phyloP scores from a whole-genome alignment of 2,113 vertebrate genomes.

The Psophia crepitans region DNA sequence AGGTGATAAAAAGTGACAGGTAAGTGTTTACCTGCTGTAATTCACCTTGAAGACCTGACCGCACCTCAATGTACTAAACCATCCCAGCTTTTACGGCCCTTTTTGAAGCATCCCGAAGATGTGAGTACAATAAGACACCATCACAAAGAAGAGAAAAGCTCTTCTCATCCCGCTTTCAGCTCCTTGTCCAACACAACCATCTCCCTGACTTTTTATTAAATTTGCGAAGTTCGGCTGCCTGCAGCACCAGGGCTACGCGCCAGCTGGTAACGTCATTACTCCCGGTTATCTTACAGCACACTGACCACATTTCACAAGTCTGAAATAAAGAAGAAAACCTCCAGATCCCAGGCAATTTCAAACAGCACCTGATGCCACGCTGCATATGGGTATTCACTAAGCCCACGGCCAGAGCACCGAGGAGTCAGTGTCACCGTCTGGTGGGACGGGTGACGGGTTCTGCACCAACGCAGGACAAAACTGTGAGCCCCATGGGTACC shows the following conservation, averaged over 20 bases:
- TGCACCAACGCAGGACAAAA: not conserved
- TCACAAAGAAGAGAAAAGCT: not conserved
- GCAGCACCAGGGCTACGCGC: not conserved
- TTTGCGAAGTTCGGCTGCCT: not conserved
- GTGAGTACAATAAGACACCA: not conserved
- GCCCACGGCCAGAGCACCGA: fast-evolving
- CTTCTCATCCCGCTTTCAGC: not conserved
- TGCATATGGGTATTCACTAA: fast-evolving
- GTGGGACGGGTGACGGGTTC: too few species aligned
- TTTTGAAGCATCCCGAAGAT: not conserved
- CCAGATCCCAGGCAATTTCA: not conserved
- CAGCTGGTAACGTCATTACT: not conserved
- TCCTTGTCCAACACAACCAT: not conserved
- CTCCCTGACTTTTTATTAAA: not conserved
- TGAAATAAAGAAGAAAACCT: not conserved
- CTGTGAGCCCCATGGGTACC: not conserved
- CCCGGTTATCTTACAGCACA: not conserved
- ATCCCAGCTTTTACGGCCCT: not conserved
- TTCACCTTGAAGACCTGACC: not conserved
- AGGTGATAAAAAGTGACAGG: not conserved
- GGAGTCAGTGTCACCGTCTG: fast-evolving
- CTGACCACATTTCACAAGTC: not conserved
- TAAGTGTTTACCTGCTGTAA: not conserved
- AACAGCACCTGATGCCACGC: not conserved
- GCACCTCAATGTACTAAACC: not conserved